A percentile compares a stretch with the other conserved stretches of the same genome.
Evolutionary conservation across 2,888 invertebrate species (phyloP).

Genomic region (Diadromus collaris): DNA sequence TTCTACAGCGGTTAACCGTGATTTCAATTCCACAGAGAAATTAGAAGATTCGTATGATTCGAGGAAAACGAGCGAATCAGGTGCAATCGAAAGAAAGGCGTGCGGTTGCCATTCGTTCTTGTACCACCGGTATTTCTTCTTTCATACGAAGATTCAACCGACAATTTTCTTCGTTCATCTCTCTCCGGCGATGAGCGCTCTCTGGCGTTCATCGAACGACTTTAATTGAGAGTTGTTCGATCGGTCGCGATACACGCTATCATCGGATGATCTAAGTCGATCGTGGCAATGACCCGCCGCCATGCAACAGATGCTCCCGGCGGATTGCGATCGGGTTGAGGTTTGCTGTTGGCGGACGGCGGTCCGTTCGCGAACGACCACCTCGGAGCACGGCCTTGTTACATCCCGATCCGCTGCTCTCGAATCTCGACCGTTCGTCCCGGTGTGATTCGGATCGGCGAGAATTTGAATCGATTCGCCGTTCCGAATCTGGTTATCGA

Average conservation of each 20-base stretch:
- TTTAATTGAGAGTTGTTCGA: slow-evolving; percentile 69
- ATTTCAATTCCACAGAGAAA: slow-evolving; percentile 27
- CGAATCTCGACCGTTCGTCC: not conserved
- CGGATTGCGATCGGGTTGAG: slow-evolving; percentile 19
- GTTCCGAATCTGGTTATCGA: slow-evolving; percentile 41
- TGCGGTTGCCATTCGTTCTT: slow-evolving; percentile 22
- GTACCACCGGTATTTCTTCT: slow-evolving; percentile 31
- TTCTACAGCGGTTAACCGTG: not conserved
- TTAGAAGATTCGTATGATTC: slow-evolving; percentile 15
- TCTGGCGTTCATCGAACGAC: slow-evolving; percentile 53
- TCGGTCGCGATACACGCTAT: slow-evolving; percentile 68
- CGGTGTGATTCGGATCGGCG: slow-evolving; percentile 43
- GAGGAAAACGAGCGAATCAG: slow-evolving; percentile 20
- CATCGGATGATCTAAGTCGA: slow-evolving; percentile 73
- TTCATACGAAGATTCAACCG: slow-evolving; percentile 27
- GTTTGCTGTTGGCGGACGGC: slow-evolving; percentile 4
- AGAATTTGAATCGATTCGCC: slow-evolving; percentile 44
- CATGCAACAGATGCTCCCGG: slow-evolving; percentile 60
- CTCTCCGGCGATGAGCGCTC: too few species aligned
- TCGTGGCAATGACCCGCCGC: slow-evolving; percentile 77
- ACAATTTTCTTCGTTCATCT: slow-evolving; percentile 49
- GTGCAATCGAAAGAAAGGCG: slow-evolving; percentile 26
- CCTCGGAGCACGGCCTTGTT: slow-evolving; percentile 65
- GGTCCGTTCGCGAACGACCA: slow-evolving; percentile 70
- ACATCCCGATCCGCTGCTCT: slow-evolving; percentile 32